These are phyloP conservation scores for Asarcornis scutulata DNA, from an alignment of 2,113 vertebrate genomes.

Conservation along the genomic window DNA sequence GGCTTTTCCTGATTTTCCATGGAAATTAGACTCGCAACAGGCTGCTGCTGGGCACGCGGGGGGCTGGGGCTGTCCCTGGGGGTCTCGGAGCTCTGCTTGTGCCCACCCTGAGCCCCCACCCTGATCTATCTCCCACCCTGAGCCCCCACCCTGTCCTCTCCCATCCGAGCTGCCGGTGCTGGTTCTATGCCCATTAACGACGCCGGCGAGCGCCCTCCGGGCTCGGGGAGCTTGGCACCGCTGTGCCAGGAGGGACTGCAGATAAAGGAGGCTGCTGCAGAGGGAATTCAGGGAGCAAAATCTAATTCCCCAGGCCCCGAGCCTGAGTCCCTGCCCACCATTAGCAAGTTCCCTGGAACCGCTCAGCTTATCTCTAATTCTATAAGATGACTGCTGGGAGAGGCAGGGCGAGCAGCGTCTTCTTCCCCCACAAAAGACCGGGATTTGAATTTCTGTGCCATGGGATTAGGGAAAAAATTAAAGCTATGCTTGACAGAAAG, in stretches of 20 bases:
- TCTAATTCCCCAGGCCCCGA: background rate
- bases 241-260: background rate
- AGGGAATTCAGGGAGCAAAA: background rate
- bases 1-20: background rate
- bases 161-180: too few species aligned
- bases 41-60: background rate
- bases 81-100: background rate
- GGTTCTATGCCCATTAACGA: too few species aligned
- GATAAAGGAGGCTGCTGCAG: too few species aligned
- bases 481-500: background rate
- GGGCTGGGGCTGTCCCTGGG: background rate
- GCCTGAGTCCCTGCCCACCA: background rate
- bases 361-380: background rate
- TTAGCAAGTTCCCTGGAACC: background rate
- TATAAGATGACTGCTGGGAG: background rate
- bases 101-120: too few species aligned
- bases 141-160: too few species aligned
- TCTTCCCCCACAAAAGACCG: background rate
- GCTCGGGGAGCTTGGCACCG: background rate
- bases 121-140: too few species aligned
- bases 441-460: background rate
- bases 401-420: background rate
- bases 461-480: slow-evolving; percentile 22
- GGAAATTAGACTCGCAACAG: background rate
- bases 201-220: too few species aligned